Percentiles rank a stretch among this genome's conserved stretches.
phyloP scores from a whole-genome alignment of 2,888 invertebrate genomes.

The Pammene fasciana region DNA sequence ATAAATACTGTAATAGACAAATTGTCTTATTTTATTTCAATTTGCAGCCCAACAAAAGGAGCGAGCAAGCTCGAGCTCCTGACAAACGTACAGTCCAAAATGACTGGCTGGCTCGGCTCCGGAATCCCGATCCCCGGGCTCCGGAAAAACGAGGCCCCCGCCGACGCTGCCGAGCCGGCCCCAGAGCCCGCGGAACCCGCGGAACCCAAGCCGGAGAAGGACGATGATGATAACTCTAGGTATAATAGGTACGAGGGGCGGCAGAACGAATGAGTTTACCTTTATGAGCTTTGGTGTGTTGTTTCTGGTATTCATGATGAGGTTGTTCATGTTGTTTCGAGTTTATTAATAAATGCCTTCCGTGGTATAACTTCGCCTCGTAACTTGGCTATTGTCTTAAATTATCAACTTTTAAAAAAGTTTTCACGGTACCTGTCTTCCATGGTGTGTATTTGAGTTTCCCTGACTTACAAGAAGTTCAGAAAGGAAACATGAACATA shows the following conservation, averaged over 20 bases:
- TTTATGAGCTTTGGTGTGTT: constrained; percentile 48
- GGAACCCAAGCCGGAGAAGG: constrained; percentile 80
- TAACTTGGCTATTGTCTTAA: background rate
- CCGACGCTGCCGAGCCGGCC: constrained; percentile 67
- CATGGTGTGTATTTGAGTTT: too few species aligned
- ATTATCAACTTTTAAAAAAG: too few species aligned
- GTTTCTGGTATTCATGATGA: constrained; percentile 14
- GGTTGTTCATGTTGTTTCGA: background rate
- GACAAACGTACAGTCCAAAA: constrained; percentile 93
- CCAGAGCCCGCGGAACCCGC: constrained; percentile 74
- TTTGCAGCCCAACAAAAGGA: constrained; percentile 87
- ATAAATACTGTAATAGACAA: too few species aligned
- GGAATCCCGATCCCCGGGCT: constrained; percentile 90
- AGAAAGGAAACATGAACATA: too few species aligned
- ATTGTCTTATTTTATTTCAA: constrained; percentile 5
- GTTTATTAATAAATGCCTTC: too few species aligned
- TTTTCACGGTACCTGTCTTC: too few species aligned
- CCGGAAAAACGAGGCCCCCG: constrained; percentile 85
- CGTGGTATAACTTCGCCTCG: too few species aligned
- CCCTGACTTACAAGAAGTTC: too few species aligned
- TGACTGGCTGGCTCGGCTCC: constrained; percentile 92
- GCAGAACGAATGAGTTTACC: constrained; percentile 80
- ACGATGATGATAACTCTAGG: constrained; percentile 95
- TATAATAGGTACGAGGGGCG: constrained; percentile 88
- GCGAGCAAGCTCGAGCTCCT: constrained; percentile 91